A percentile compares a stretch with the other conserved stretches of the same genome.
These are phyloP conservation scores for Hippasteria phrygiana DNA, from an alignment of 53 echinoderm and acorn worm genomes.

Conservation along the genomic window DNA sequence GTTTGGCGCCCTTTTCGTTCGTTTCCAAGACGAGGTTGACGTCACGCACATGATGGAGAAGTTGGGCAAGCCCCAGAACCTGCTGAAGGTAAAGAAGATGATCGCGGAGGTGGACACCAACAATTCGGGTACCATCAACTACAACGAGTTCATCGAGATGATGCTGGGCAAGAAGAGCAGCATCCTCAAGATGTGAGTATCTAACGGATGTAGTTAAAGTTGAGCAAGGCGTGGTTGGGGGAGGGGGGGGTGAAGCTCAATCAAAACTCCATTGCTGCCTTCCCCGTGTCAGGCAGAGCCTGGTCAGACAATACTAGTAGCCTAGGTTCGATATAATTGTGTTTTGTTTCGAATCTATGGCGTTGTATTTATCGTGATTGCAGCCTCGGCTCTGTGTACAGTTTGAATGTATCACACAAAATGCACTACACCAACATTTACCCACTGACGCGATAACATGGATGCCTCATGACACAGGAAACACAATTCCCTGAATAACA, in stretches of 20 bases:
- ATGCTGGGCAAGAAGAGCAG: slow-evolving; percentile 94
- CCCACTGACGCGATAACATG: too few species aligned
- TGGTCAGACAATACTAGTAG: too few species aligned
- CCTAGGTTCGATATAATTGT: too few species aligned
- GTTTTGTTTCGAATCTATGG: too few species aligned
- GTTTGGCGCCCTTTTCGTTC: not conserved
- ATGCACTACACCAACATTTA: too few species aligned
- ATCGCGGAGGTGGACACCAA: slow-evolving; percentile 94
- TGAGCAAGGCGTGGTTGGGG: not conserved
- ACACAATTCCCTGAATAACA: too few species aligned
- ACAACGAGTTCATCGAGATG: slow-evolving; percentile 91
- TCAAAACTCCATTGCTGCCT: not conserved
- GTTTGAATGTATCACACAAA: too few species aligned
- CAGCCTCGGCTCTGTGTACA: too few species aligned
- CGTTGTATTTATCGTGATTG: too few species aligned
- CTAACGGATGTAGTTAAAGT: not conserved
- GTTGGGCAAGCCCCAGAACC: slow-evolving; percentile 87
- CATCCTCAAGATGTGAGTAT: slow-evolving; percentile 90
- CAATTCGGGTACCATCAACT: slow-evolving; percentile 94
- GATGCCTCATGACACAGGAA: too few species aligned
- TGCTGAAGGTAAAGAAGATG: slow-evolving; percentile 88
- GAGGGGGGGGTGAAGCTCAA: not conserved
- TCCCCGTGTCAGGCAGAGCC: too few species aligned
- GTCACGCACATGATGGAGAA: slow-evolving; percentile 95
- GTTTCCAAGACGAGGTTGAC: slow-evolving; percentile 73